Conservation (phyloP, 1,140 invertebrate genomes). For the Drosophila arizonae region DNA sequence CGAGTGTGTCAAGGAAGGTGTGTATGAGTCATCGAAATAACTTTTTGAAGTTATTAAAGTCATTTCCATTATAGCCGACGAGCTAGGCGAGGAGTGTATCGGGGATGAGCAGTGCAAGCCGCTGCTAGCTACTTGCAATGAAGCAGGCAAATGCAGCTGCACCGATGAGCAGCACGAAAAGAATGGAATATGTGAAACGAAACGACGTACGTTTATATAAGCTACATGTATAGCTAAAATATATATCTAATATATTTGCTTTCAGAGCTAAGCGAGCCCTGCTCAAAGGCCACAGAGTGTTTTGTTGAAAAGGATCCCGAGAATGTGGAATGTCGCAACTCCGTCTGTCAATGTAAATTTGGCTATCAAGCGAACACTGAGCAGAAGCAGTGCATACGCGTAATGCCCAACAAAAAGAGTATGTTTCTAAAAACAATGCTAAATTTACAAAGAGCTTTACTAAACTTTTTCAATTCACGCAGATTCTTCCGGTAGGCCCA, state of each 20-base stretch:
- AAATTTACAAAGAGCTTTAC: neutral
- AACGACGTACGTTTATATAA: conserved; percentile 47
- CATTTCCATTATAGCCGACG: conserved; percentile 43
- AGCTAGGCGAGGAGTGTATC: conserved; percentile 72
- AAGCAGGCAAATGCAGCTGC: conserved; percentile 71
- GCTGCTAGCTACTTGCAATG: conserved; percentile 65
- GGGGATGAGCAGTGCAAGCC: conserved; percentile 81
- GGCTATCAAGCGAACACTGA: conserved; percentile 80
- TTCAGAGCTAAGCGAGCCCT: conserved; percentile 79
- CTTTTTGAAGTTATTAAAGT: neutral
- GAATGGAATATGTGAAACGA: conserved; percentile 63
- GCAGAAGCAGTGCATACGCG: conserved; percentile 69
- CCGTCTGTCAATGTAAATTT: conserved; percentile 84
- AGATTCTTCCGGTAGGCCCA: conserved; percentile 83
- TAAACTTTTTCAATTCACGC: neutral
- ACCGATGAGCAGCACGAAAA: conserved; percentile 69
- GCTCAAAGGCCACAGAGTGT: conserved; percentile 83
- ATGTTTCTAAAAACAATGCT: neutral
- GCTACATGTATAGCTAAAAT: neutral
- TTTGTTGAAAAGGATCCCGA: conserved; percentile 80
- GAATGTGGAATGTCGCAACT: conserved; percentile 84
- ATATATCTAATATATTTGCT: neutral
- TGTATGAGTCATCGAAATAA: neutral
- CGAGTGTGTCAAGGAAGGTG: conserved; percentile 82
- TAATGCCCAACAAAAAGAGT: conserved; percentile 81